Conservation (phyloP, 2,113 vertebrate species). For the Rhabdomys dilectus region DNA sequence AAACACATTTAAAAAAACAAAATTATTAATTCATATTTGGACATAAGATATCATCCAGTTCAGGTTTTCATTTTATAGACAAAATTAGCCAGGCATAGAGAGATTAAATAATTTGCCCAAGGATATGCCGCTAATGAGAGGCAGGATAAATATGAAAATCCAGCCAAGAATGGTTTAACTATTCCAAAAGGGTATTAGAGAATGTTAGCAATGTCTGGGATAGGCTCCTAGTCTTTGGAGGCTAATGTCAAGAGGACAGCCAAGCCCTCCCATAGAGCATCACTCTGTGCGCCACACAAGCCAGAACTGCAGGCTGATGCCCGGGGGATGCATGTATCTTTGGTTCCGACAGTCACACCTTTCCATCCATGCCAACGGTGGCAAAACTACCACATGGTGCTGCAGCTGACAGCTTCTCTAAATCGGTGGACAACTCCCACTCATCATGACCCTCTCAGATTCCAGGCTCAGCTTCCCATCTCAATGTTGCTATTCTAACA, state of each 20-base stretch:
- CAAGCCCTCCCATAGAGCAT: conserved; percentile 19
- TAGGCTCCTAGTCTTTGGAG: conserved; percentile 6
- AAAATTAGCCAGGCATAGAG: not conserved
- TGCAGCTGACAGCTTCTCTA: not conserved
- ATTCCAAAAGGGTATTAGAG: conserved; percentile 52
- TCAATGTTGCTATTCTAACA: not conserved
- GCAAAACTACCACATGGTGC: not conserved
- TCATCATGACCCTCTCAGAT: not conserved
- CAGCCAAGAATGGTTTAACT: conserved; percentile 50
- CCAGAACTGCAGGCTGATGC: not conserved
- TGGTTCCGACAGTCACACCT: not conserved
- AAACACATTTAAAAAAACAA: not conserved
- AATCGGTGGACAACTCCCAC: not conserved
- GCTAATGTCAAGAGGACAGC: conserved; percentile 14
- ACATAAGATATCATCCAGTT: not conserved
- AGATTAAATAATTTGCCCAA: conserved; percentile 52
- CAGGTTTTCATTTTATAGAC: not conserved
- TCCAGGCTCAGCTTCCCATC: not conserved
- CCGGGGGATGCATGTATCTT: accelerated
- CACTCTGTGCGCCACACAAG: not conserved
- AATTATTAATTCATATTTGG: conserved; percentile 1
- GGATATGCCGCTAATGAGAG: conserved; percentile 17
- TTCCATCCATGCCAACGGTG: not conserved
- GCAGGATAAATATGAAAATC: not conserved
- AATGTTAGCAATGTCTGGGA: not conserved